Evolutionary conservation across 2,888 invertebrate genomes (phyloP), one percentile per base, ranked within the genome.

Genomic region (Luffia ferchaultella): DNA sequence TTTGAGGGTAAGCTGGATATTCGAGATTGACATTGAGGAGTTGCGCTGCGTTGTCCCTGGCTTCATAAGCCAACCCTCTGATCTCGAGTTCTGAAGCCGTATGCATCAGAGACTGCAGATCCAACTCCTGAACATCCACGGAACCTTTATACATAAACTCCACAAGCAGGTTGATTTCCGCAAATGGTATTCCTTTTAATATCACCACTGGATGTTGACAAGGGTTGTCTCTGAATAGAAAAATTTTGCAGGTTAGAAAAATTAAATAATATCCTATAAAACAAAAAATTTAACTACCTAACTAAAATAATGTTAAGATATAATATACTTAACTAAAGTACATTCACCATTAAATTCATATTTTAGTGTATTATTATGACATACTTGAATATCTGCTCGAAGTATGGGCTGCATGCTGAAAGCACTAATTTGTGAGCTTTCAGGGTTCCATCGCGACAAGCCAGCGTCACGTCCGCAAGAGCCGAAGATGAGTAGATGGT

Each of bases 401-500:
- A 92, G 69, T 91, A 92, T 49, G 91, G 89, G 63, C 91, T 91
- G 76, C 90, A 90, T 49, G 91, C 90, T 45, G 91, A 91, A 55
- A 92, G 82, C 57, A 92, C 89, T 58, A 92, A 84, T 67, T 90
- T 89, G 70, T 90, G 90, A 44, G 90, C 90, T 65, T 88, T 87
- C 60, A 91, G 79, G 66, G 88, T 86, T 42, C 91, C 91, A 70
- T 89, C 90, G 63, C 88, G 88, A 73, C 91, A 91, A 62, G 89
- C 88, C 62, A 91, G 80, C 57, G 90, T 90, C 57, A 90, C 89
- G 67, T 91, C 91, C 40, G 89, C 88, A 54, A 91, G 80, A 61
- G 87, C 85, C 60, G 89, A 89, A 65, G 90, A 89, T 62, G 88
- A 87, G 71, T 90, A 90, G 60, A 90, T 84, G 54, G 86, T 87